Evolutionary conservation across 2,113 vertebrate species (phyloP).

Genomic region (Aegypius monachus): DNA sequence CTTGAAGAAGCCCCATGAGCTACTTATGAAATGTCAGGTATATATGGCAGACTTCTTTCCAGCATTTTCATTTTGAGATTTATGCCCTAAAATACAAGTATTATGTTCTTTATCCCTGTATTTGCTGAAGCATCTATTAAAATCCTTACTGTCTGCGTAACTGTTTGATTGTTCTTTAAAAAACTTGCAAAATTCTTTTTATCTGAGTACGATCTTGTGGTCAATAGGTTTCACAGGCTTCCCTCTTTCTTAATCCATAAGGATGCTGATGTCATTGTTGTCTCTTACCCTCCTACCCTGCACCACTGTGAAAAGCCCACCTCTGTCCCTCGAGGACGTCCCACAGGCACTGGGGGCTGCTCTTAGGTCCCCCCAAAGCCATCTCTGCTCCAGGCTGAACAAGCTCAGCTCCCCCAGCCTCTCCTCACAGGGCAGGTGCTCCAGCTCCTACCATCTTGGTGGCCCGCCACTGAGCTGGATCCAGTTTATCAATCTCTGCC

Average conservation of each 20-base stretch:
- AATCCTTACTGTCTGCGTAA: background rate
- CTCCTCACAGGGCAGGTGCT: background rate
- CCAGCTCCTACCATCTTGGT: background rate
- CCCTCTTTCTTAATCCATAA: background rate
- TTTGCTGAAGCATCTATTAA: background rate
- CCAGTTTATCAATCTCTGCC: background rate
- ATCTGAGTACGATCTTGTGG: background rate
- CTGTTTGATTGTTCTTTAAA: background rate
- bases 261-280: background rate
- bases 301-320: rapidly evolving
- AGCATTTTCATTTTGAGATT: background rate
- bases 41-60: background rate
- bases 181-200: background rate
- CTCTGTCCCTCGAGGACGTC: background rate
- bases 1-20: background rate
- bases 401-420: background rate
- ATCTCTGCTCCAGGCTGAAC: background rate
- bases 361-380: background rate
- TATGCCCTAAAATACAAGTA: background rate
- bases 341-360: background rate
- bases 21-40: background rate
- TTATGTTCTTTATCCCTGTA: background rate
- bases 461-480: background rate
- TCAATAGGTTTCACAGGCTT: background rate
- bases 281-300: background rate